Evolutionary conservation across 2,888 invertebrate species (phyloP), one percentile per base, ranked within the genome.

Genomic region (Synergus itoensis): DNA sequence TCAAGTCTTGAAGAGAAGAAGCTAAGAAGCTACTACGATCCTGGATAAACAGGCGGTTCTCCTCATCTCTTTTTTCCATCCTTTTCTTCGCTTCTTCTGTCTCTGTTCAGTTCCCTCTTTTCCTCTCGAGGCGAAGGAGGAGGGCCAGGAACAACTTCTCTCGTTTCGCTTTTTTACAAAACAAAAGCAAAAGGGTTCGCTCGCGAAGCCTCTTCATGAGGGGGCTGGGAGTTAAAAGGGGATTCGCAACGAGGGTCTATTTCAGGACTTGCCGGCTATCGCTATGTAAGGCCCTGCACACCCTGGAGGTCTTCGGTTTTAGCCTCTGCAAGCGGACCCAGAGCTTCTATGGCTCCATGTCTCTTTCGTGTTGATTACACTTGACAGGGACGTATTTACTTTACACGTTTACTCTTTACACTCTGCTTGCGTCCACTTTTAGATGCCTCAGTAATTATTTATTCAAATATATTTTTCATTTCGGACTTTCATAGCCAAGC

Each of bases 281-380:
- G 87, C 87, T 87, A 85, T 85, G 86, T 88, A 86, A 87, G 86
- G 86, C 83, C 84, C 84, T 85, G 84, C 83, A 85, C 86, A 82
- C 85, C 63, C 63, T 40, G 63, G 63, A 64, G 63, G 63, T 64
- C 63, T 64, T 40, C n/a, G 36, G 63, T 64, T 64, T 64, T 64
- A 64, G 63, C 63, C 16, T 64, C 63, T 36, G 63, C 63, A 64
- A 64, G 53, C 36, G n/a, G 16, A 64, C 28, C 28, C 63, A 64
- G 63, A 40, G 36, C 63, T 64, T 40, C 63, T 14, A 64, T 64
- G 63, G 40, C 40, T 64, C 63, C 36, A 36, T 63, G 63, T 63
- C 63, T 36, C 21, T 12, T 62, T 62, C 21, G 3, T 62, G 21
- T 62, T 62, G 62, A 62, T 62, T 62, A 36, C 63, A 64, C 16